Base-by-base conservation (phyloP, 2,113 vertebrate genomes). In the Cyprinodon tularosa region DNA sequence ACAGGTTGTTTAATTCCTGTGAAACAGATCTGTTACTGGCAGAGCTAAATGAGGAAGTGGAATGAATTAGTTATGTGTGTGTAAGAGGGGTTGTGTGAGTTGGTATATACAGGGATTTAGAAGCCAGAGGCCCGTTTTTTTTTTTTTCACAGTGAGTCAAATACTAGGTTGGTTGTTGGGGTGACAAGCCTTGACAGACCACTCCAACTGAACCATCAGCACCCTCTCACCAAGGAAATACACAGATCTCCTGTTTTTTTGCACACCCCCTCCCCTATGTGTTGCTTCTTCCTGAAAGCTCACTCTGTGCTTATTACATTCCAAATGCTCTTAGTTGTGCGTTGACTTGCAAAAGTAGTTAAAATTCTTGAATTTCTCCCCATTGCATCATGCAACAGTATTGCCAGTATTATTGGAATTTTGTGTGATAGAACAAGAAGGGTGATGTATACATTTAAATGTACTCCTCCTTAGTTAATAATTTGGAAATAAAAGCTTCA, bases 91-190 rank as follows among this genome's bases (percentile, higher is more conserved):
- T 71, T 75, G 68, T 79, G 79, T 47, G 67, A 75, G 42, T 40
- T 73, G 60, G 69, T 66, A 48, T 62, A 59, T 71, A 88, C 82
- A 84, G 66, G 68, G 53, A 86, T 76, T 90, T 82, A 90, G 67
- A 88, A 88, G 83, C 77, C 80, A 86, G 84, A 83, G 88, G 85
- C 85, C 90, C 29, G 29, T 81, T 83, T 75, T 5, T 69, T 86
- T 66, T 80, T 71, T 90, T 88, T 71, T 76, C 77, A 20, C 0
- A 76, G 29, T 75, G 82, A 86, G 84, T 89, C 82, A 92, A 89
- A 88, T 90, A 90, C 80, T 78, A 83, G 74, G 39, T 72, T 57
- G 38, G 90, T 90, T 86, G 86, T 92, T 88, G 89, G 72, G 86
- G 88, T 85, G 90, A 91, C 74, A 73, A 75, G 76, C 80, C 74